Evolutionary conservation across 2,797 vertebrate species (phyloP).

Genomic region (Ispidina lecontei): DNA sequence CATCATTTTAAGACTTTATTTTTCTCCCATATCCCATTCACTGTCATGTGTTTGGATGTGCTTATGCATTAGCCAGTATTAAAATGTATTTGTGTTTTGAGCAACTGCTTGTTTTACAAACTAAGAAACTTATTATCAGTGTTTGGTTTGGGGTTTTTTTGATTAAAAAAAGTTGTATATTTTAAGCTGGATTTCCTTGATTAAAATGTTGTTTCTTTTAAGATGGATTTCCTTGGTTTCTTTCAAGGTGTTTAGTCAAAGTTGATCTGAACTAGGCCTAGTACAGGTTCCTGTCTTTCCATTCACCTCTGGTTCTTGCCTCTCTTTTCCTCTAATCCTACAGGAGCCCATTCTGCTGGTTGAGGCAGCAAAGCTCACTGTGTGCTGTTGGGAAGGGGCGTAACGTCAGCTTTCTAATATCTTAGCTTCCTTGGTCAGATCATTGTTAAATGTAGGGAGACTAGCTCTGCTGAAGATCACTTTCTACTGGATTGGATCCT

Average conservation of each 20-base stretch:
- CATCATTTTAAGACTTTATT: background rate
- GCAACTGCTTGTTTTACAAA: background rate
- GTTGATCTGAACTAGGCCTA: background rate
- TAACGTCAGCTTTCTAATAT: background rate
- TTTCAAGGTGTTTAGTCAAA: background rate
- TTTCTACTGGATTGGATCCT: background rate
- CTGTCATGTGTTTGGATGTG: rapidly evolving
- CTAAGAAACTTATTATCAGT: rapidly evolving
- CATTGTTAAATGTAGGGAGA: background rate
- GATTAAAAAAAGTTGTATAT: background rate
- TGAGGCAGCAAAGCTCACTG: background rate
- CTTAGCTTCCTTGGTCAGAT: background rate
- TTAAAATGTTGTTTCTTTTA: background rate
- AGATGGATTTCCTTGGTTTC: background rate
- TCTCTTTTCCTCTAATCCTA: background rate
- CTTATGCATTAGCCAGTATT: background rate
- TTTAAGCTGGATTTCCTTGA: background rate
- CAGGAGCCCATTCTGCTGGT: background rate
- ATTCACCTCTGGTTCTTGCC: background rate
- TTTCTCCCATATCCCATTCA: background rate
- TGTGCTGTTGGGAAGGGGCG: background rate
- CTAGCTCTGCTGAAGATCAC: background rate
- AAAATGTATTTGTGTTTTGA: background rate
- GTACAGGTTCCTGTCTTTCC: background rate
- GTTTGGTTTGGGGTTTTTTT: background rate